Percentiles rank a stretch among this genome's conserved stretches.
These are phyloP conservation scores for Coregonus sp. DNA, from an alignment of 2,797 vertebrate species.

Conservation along the genomic window DNA sequence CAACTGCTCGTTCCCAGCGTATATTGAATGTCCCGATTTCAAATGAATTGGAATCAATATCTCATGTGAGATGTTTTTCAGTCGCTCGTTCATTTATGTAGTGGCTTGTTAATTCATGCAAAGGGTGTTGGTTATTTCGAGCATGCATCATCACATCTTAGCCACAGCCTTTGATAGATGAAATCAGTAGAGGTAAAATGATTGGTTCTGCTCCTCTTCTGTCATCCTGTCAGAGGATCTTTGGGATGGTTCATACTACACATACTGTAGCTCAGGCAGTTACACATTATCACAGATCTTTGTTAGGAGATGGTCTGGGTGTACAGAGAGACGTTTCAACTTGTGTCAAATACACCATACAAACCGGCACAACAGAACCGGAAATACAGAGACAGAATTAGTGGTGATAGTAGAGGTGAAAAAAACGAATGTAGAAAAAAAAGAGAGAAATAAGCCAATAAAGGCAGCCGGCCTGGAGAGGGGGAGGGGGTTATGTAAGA, in stretches of 20 bases:
- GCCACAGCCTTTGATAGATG: background rate
- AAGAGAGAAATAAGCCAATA: constrained; percentile 74
- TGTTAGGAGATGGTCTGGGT: background rate
- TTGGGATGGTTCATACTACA: constrained; percentile 7
- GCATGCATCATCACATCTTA: constrained; percentile 4
- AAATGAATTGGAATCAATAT: background rate
- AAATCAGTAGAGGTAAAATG: background rate
- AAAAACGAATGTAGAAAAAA: constrained; percentile 64
- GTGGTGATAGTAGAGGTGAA: constrained; percentile 52
- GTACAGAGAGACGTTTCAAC: background rate
- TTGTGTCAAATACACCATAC: constrained; percentile 2
- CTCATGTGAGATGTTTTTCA: background rate
- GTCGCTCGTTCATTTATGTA: constrained; percentile 7
- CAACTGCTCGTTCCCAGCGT: constrained; percentile 22
- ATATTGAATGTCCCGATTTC: constrained; percentile 15
- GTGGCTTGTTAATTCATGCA: background rate
- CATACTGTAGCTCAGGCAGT: background rate
- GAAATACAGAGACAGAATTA: constrained; percentile 27
- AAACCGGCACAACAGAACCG: constrained; percentile 13
- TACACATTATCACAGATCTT: background rate
- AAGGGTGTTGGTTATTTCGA: background rate
- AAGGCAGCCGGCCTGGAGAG: constrained; percentile 62
- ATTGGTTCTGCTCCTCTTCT: constrained; percentile 9
- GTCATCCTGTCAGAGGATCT: constrained; percentile 17
- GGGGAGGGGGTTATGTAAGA: constrained; percentile 80